Conservation (phyloP, 2,888 invertebrate species). For the Pyrocoelia pectoralis region DNA sequence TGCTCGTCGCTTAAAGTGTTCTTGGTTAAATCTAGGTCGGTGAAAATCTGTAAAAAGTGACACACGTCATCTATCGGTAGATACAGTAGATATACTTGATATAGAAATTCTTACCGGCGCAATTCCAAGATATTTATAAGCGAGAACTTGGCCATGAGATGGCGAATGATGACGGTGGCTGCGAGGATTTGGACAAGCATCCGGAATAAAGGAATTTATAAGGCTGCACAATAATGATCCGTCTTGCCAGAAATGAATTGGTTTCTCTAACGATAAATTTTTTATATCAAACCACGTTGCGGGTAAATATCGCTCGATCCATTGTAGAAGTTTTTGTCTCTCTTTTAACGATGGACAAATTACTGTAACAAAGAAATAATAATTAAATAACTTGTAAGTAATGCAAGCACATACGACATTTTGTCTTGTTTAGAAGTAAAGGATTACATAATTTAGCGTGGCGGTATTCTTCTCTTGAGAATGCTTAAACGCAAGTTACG, state of each 20-base stretch:
- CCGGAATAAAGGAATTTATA: constrained; percentile 67
- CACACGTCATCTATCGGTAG: background rate
- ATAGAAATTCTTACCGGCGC: constrained; percentile 61
- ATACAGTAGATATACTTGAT: background rate
- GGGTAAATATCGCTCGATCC: constrained; percentile 51
- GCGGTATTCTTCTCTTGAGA: no score
- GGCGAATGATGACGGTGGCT: constrained; percentile 61
- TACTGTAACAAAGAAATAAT: constrained; percentile 44
- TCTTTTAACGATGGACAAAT: constrained; percentile 54
- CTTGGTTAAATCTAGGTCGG: constrained; percentile 64
- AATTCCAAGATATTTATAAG: constrained; percentile 68
- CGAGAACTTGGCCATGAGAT: constrained; percentile 67
- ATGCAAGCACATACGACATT: no score
- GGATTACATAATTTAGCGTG: no score
- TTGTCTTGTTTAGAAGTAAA: no score
- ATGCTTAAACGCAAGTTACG: no score
- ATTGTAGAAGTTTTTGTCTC: constrained; percentile 52
- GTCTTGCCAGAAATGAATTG: constrained; percentile 64
- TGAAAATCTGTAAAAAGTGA: constrained; percentile 63
- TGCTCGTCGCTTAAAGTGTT: constrained; percentile 62
- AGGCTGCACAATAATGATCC: constrained; percentile 69
- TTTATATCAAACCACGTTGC: constrained; percentile 47
- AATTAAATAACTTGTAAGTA: no score
- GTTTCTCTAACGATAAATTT: constrained; percentile 58
- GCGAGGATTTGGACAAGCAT: constrained; percentile 65